Evolutionary conservation across 2,888 invertebrate species (phyloP).

Genomic region (Euplagia quadripunctaria): DNA sequence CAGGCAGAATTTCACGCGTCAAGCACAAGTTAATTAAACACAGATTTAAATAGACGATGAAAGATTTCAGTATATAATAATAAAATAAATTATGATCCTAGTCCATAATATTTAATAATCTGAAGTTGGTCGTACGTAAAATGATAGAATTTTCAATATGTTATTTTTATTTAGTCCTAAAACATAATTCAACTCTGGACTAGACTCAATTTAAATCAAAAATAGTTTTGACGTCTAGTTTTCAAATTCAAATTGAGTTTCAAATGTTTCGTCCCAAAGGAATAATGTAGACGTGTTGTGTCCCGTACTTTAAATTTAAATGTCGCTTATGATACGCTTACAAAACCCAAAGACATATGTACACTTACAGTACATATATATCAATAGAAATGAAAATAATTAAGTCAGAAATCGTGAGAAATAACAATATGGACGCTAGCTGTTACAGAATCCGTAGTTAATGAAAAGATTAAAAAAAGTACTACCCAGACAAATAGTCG

Average conservation of each 20-base stretch:
- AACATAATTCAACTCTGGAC: neutral
- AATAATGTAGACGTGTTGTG: constrained; percentile 25
- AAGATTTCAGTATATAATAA: too few species aligned
- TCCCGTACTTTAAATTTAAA: constrained; percentile 43
- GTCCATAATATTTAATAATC: neutral
- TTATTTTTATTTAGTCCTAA: neutral
- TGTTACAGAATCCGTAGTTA: constrained; percentile 1
- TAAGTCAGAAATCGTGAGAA: neutral
- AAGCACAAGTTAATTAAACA: neutral
- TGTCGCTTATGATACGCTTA: constrained; percentile 25
- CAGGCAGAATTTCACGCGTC: neutral
- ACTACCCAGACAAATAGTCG: constrained; percentile 71
- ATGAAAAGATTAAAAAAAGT: constrained; percentile 36
- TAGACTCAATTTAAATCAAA: constrained; percentile 23
- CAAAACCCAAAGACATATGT: too few species aligned
- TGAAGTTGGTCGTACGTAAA: neutral
- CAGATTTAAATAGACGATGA: neutral
- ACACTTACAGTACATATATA: too few species aligned
- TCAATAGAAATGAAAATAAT: neutral
- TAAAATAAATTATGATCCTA: neutral
- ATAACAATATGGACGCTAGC: neutral
- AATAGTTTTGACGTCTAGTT: constrained; percentile 34
- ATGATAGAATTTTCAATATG: neutral
- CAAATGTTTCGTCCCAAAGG: constrained; percentile 43
- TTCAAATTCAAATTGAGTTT: constrained; percentile 54